These are phyloP conservation scores for Athene cunicularia DNA, from an alignment of 2,113 vertebrate species.

Conservation along the genomic window DNA sequence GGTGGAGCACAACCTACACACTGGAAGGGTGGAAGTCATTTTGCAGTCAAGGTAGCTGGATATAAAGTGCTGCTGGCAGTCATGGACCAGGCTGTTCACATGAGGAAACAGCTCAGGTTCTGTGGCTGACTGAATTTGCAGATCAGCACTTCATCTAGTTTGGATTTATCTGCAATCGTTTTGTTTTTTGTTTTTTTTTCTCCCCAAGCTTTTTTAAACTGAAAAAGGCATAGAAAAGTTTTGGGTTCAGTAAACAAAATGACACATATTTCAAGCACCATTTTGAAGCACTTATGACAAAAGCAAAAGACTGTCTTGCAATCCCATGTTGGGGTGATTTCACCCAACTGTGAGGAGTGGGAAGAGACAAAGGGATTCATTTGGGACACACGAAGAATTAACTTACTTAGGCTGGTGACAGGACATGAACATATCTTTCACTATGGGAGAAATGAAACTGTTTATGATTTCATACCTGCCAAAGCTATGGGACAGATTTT, in stretches of 20 bases:
- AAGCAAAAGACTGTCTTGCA: neutral
- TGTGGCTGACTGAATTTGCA: neutral
- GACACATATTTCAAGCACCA: neutral
- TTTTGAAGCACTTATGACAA: fast-evolving
- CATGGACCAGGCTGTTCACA: neutral
- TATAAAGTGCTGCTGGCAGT: neutral
- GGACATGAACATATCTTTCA: neutral
- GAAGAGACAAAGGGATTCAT: neutral
- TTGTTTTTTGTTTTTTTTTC: neutral
- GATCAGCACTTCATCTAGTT: neutral
- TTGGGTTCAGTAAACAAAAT: neutral
- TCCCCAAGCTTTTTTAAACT: neutral
- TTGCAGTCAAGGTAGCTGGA: neutral
- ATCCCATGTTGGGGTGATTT: neutral
- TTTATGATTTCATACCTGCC: neutral
- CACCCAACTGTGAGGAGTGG: neutral
- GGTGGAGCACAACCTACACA: neutral
- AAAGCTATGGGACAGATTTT: neutral
- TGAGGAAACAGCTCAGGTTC: neutral
- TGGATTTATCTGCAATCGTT: neutral
- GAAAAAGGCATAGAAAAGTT: neutral
- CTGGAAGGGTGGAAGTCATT: neutral
- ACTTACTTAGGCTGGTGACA: neutral
- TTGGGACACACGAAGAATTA: neutral
- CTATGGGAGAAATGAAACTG: neutral